Base-by-base conservation (phyloP, 2,113 vertebrate species). In the Semicossyphus pulcher region DNA sequence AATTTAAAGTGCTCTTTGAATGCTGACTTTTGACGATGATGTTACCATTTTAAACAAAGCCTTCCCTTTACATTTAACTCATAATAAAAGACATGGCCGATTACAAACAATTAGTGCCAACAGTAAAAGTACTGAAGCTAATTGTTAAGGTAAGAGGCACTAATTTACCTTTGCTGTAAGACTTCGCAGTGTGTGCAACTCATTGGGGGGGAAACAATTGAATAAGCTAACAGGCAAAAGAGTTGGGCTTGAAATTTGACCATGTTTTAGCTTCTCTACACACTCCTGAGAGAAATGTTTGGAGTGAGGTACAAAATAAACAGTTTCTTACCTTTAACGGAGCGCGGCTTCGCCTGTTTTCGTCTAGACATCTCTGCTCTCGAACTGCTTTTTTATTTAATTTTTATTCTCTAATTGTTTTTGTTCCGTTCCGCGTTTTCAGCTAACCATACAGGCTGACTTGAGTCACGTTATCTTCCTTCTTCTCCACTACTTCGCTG, bases 331-430 rank as follows among this genome's bases (percentile, higher is more conserved):
- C 97, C 97, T 97, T 99, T 99, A 70, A 99, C 97, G 82, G 97
- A 97, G 84, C 97, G 96, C 77, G 97, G 97, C 85, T 98, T 99
- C 93, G 97, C 97, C 95, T 98, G 97, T 93, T 99, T 99, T 88
- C 97, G 94, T 86, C 97, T 96, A 86, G 97, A 97, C 96, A 98
- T 99, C 91, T 95, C 96, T 91, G 92, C 78, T 76, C 76, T 82
- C 26, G 71, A n/a, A 11, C 39, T 23, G 60, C 5, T 62, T 36
- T 12, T 21, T 15, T 48, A 11, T 20, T 16, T 4, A 20, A 10
- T 28, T 25, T 25, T 41, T 82, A 28, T 41, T 69, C 52, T 77
- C 4, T 15, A 52, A 16, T 62, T 64, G 62, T 42, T 69, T 12
- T 67, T 14, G 78, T 31, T 89, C 63, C 83, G 78, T n/a, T 90